Evolutionary conservation across 2,113 vertebrate species (phyloP), one percentile per base, ranked within the genome.

Genomic region (Procavia capensis): DNA sequence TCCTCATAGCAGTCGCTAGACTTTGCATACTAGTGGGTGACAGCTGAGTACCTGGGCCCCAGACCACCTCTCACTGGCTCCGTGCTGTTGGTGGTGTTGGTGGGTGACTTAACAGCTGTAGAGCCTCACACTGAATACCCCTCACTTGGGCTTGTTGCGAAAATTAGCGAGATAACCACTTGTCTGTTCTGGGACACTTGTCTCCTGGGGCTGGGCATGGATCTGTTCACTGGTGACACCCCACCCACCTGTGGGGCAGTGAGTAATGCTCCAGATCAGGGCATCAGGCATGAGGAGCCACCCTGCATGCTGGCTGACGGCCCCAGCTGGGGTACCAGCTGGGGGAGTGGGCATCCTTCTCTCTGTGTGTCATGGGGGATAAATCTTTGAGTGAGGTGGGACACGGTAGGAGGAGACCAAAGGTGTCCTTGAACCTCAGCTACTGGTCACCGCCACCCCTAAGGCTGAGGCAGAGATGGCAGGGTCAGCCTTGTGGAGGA

Each of bases 201-300:
- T 19, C 57, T 22, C 57, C 25, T 4, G 45, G 50, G 47, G 5
- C 27, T 0, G 17, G 83, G 6, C 0, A 6, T 8, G 43, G 1
- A 6, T 79, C 25, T 34, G 9, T 2, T 1, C 2, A 0, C 24
- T 0, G 34, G n/a, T 22, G 45, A 16, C 10, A 5, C 27, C 75
- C 61, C 17, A 34, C 45, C 61, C 9, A 3, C 34, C 6, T 9
- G 0, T 8, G 0, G 72, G 34, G 20, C 54, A 14, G 57, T 59
- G 57, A 5, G 57, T 59, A 59, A 20, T 2, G 11, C 5, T 8
- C 34, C 20, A 50, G n/a, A n/a, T n/a, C 50, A 14, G 50, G 50
- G 57, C 57, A 22, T 20, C 3, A 19, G 24, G 57, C 50, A 2
- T 16, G 50, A 54, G 57, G 22, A 59, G 22, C 5, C 19, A 22